Conservation (phyloP, 2,113 vertebrate genomes). For the Tragelaphus imberbis region DNA sequence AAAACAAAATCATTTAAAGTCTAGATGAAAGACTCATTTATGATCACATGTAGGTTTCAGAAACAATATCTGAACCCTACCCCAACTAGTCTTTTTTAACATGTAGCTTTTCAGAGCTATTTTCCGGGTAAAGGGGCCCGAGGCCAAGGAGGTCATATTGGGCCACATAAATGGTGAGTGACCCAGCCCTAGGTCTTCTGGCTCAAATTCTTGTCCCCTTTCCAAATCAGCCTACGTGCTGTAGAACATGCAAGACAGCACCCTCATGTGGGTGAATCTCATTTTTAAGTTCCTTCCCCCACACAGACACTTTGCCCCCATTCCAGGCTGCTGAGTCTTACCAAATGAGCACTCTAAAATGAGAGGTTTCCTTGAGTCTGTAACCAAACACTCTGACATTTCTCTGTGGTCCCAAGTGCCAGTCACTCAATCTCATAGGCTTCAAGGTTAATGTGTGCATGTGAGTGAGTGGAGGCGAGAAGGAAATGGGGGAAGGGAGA, state of each 20-base stretch:
- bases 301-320: slow-evolving; percentile 60
- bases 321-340: slow-evolving; percentile 67
- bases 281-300: slow-evolving; percentile 55
- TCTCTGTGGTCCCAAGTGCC: slow-evolving; percentile 65
- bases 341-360: slow-evolving; percentile 67
- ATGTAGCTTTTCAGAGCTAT: neutral
- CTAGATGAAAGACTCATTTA: slow-evolving; percentile 1
- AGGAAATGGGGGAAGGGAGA: neutral
- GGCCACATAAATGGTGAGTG: slow-evolving; percentile 47
- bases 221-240: slow-evolving; percentile 69
- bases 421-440: slow-evolving; percentile 42
- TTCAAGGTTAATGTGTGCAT: slow-evolving; percentile 50
- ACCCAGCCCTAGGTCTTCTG: slow-evolving; percentile 52
- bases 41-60: neutral
- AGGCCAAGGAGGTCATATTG: slow-evolving; percentile 53
- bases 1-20: slow-evolving; percentile 22
- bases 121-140: slow-evolving; percentile 36
- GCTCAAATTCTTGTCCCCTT: slow-evolving; percentile 56
- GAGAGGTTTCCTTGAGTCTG: slow-evolving; percentile 66
- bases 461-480: neutral
- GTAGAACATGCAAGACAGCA: slow-evolving; percentile 43
- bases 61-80: neutral
- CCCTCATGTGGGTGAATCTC: slow-evolving; percentile 63
- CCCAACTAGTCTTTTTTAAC: neutral
- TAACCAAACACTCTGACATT: slow-evolving; percentile 68